These are phyloP conservation scores for Chrysopa pallens DNA, from an alignment of 1,140 invertebrate genomes.

Conservation along the genomic window DNA sequence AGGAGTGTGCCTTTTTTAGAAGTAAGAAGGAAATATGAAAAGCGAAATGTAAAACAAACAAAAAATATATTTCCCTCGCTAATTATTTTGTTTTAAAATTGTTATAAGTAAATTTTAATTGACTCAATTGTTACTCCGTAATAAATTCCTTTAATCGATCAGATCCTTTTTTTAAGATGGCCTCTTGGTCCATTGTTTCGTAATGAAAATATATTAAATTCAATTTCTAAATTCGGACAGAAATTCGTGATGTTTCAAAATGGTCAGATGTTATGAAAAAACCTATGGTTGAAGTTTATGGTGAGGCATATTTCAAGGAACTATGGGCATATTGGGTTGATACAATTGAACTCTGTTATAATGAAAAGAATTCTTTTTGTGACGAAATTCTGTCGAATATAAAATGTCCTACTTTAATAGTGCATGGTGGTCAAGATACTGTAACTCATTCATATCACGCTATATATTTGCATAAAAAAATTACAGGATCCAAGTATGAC, in stretches of 20 bases:
- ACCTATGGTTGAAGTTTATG: slow-evolving; percentile 56
- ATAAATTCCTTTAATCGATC: too few relatives aligned
- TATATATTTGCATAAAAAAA: slow-evolving; percentile 44
- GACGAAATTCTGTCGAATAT: slow-evolving; percentile 38
- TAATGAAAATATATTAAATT: too few relatives aligned
- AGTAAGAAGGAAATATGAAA: too few relatives aligned
- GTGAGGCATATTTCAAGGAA: slow-evolving; percentile 46
- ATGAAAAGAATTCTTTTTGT: slow-evolving; percentile 50
- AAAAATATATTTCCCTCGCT: too few relatives aligned
- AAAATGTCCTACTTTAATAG: slow-evolving; percentile 54
- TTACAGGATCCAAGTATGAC: slow-evolving; percentile 43
- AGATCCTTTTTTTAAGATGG: too few relatives aligned
- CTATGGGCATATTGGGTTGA: slow-evolving; percentile 61
- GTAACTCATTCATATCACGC: slow-evolving; percentile 57
- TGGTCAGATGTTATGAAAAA: slow-evolving; percentile 67
- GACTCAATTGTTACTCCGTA: too few relatives aligned
- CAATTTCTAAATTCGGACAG: too few relatives aligned
- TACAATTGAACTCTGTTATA: slow-evolving; percentile 31
- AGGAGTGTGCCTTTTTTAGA: too few relatives aligned
- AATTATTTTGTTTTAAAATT: too few relatives aligned
- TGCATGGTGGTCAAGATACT: slow-evolving; percentile 67
- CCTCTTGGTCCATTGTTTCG: too few relatives aligned
- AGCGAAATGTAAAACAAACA: too few relatives aligned
- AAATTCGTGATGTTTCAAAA: slow-evolving; percentile 32
- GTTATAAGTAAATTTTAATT: too few relatives aligned